Base-by-base conservation (phyloP, 2,888 invertebrate genomes). In the Cantharis nigra region DNA sequence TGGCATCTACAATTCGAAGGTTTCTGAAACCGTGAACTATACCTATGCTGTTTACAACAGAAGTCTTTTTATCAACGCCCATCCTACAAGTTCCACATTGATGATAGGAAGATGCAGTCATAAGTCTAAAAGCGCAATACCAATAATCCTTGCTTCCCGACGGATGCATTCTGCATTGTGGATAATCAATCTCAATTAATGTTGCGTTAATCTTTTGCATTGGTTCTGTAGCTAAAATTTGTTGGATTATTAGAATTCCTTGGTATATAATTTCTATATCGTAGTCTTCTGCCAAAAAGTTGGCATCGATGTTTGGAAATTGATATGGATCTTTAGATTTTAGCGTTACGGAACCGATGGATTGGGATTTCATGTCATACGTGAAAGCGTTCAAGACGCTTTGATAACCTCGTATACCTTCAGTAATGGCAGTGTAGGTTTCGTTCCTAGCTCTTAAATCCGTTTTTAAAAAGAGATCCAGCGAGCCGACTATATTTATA, bases 201-300 rank as follows among this genome's bases (percentile, higher is more conserved):
- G 1, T 64, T 9, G 76, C 72, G 20, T 76, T 72, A 11, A 76
- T 63, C 11, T 7, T 18, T 63, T 49, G 23, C 70, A 76, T 69
- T 7, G 72, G 65, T 33, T 72, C 18, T 0, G 92, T 92, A 10
- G 85, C 72, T 1, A 80, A 11, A 14, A 85, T 71, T 4, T 78
- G 74, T 14, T 81, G 10, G 4, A 81, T 49, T 16, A 77, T 78
- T 13, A 91, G 88, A 5, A 93, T 90, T 0, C 92, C 91, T 14
- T 91, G 89, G 0, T 93, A 89, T n/a, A 93, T 87, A 2, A 91
- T 92, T 16, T 91, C 89, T 3, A 92, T 87, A 83, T 96, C 95
- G 2, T 91, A 13, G 9, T 13, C 9, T 13, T 33, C 70, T 0
- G 83, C 78, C n/a, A 84, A 81, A 71, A 79, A 83, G 9, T 82